A percentile compares a stretch with the other conserved stretches of the same genome.
Conservation (phyloP, 2,888 invertebrate species). For the Drosophila pegasa region DNA sequence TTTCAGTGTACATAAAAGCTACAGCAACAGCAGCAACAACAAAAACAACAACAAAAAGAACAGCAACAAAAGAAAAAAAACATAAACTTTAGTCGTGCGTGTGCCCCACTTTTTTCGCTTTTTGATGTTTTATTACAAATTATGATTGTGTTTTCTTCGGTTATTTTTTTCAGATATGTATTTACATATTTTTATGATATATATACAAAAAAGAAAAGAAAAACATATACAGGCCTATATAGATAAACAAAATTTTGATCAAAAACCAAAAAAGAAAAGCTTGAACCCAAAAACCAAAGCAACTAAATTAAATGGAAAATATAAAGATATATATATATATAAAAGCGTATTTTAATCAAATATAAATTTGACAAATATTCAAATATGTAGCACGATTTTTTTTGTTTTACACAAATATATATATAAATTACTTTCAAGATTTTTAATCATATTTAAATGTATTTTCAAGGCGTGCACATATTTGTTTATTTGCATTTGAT, state of each 20-base stretch:
- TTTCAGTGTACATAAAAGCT: conserved; percentile 17
- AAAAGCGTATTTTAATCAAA: conserved; percentile 27
- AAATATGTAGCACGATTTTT: conserved; percentile 9
- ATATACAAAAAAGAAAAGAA: conserved; percentile 51
- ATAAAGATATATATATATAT: conserved; percentile 1
- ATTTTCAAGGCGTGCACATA: conserved; percentile 9
- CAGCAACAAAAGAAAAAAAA: not conserved
- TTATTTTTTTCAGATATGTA: conserved; percentile 31
- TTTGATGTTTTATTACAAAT: conserved; percentile 24
- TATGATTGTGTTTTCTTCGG: conserved; percentile 13
- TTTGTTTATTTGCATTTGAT: conserved; percentile 27
- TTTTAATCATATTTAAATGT: conserved; percentile 2
- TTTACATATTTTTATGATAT: conserved; percentile 54
- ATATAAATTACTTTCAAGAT: not conserved
- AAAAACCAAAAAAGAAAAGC: conserved; percentile 15
- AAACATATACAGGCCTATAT: conserved; percentile 49
- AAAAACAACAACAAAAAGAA: not conserved
- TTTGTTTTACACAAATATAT: not conserved
- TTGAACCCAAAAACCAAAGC: conserved; percentile 3
- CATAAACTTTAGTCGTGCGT: conserved; percentile 28
- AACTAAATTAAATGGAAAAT: conserved; percentile 3
- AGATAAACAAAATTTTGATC: conserved; percentile 28
- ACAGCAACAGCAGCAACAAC: not conserved
- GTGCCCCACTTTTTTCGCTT: conserved; percentile 45
- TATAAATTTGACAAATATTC: conserved; percentile 26